Evolutionary conservation across 2,888 invertebrate genomes (phyloP).

Genomic region (Flexamia atlantica): DNA sequence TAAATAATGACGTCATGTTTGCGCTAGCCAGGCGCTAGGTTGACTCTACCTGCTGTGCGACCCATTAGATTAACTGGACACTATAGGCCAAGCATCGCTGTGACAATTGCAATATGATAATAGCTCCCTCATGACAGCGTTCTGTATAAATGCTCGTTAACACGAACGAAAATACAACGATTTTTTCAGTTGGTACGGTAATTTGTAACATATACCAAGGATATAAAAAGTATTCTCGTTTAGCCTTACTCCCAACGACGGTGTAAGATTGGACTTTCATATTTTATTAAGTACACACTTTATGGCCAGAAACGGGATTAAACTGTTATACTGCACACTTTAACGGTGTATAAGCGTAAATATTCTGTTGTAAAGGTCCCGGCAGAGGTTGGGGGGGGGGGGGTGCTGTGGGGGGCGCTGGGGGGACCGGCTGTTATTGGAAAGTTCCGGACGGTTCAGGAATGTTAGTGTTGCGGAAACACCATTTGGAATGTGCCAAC

Average conservation of each 20-base stretch:
- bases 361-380: neutral
- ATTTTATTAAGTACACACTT: neutral
- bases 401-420: neutral
- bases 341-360: no score
- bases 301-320: neutral
- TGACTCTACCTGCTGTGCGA: neutral
- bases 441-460: constrained; percentile 33
- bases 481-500: constrained; percentile 39
- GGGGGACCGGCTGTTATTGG: constrained; percentile 8
- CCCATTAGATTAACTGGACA: constrained; percentile 10
- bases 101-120: no score
- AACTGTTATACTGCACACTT: neutral
- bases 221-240: no score
- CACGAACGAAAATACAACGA: no score
- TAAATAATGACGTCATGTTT: neutral
- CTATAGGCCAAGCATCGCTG: no score
- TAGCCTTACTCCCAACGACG: neutral
- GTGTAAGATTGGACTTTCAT: constrained; percentile 1
- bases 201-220: no score
- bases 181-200: no score
- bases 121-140: no score
- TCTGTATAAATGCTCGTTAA: no score
- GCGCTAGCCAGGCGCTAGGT: neutral
- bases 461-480: constrained; percentile 35
- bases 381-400: neutral